Base-by-base conservation (phyloP, 1,140 invertebrate genomes). In the Conus ventricosus region DNA sequence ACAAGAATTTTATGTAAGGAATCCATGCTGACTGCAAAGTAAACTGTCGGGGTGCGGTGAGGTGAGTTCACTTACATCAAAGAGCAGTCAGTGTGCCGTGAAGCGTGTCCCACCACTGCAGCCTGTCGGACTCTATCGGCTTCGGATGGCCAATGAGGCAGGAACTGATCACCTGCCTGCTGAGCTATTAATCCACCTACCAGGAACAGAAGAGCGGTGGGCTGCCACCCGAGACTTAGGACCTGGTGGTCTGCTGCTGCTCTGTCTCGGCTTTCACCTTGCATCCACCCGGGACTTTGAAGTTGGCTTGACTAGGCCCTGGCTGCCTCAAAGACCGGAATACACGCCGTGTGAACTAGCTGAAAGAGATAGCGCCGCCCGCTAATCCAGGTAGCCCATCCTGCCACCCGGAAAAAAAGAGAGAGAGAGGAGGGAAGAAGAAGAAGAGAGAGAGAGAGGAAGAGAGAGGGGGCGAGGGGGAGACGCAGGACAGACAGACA, bases 111-210 rank as follows among this genome's bases (percentile, higher is more conserved):
- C 27, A n/a, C 82, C 20, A 6, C 84, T 25, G 55, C 60, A 67
- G 23, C n/a, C 23, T 67, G 7, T 39, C 39, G 39, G 39, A 39
- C 39, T 39, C 39, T 39, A 39, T 39, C 39, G 39, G 39, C 39
- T 39, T 17, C 60, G 17, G 55, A 39, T 63, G 60, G 60, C 57
- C 57, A 84, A 84, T 84, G 23, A 55, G 11, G 23, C 15, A 57
- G 55, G 60, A 27, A 85, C 17, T 25, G 25, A 67, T 85, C 84
- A 85, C 84, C 57, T 85, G 25, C 55, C 84, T 11, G 6, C 84
- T 53, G 51, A 54, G 57, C 55, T 13, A 60, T 5, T 85, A 71
- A 63, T 85, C 84, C n/a, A 8, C 60, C 23, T 71, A 13, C 67
- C 67, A 85, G 23, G 23, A 20, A 23, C 8, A 57, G 8, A 25